A percentile compares a stretch with the other conserved stretches of the same genome.
These are phyloP conservation scores for Podargus strigoides DNA, from an alignment of 2,797 vertebrate species.

Conservation along the genomic window DNA sequence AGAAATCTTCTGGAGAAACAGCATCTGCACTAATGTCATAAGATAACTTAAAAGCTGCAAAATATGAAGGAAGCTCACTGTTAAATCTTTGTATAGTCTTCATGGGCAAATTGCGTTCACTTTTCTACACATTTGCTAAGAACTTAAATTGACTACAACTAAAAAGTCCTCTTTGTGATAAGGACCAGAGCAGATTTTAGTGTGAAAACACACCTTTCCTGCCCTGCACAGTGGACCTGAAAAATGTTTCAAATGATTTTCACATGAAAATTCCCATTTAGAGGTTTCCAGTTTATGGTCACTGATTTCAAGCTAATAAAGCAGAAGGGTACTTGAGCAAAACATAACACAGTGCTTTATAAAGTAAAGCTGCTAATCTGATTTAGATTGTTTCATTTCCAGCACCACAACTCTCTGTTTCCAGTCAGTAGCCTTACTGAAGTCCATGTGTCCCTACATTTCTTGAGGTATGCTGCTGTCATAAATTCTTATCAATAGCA, in stretches of 20 bases:
- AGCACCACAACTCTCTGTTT: not conserved
- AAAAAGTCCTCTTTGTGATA: not conserved
- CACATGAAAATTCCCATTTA: not conserved
- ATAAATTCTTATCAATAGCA: not conserved
- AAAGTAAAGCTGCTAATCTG: not conserved
- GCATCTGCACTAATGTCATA: not conserved
- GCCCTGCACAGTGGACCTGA: not conserved
- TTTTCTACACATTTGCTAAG: not conserved
- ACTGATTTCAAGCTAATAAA: not conserved
- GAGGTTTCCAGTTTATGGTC: not conserved
- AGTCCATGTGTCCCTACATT: not conserved
- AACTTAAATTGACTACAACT: not conserved
- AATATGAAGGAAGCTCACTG: not conserved
- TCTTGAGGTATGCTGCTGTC: not conserved
- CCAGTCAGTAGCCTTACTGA: not conserved
- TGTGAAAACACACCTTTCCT: not conserved
- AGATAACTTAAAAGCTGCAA: not conserved
- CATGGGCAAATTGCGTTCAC: not conserved
- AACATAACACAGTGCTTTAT: not conserved
- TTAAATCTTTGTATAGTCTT: not conserved
- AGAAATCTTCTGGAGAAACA: not conserved
- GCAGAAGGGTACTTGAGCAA: not conserved
- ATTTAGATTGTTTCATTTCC: not conserved
- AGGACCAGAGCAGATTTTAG: not conserved
- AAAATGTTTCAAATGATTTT: not conserved